Conservation (phyloP, 2,113 vertebrate genomes). For the Hypanus sabinus region DNA sequence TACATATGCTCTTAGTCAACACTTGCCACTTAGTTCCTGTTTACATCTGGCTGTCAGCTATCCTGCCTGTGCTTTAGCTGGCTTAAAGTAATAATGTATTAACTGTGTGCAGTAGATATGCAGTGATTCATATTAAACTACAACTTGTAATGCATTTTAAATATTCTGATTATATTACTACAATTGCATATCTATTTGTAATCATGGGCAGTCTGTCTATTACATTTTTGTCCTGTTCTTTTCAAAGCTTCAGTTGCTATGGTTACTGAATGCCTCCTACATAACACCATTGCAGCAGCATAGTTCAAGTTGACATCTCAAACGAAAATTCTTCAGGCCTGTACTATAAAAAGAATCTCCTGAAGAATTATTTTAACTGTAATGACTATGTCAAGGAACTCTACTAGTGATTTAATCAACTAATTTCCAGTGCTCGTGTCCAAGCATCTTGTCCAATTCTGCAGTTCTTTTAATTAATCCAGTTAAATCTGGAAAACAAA, state of each 20-base stretch:
- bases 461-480: not conserved
- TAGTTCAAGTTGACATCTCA: not conserved
- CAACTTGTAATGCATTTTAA: not conserved
- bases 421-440: not conserved
- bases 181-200: conserved; percentile 14
- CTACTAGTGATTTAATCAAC: not conserved
- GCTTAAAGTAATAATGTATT: too few relatives aligned
- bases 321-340: conserved; percentile 1
- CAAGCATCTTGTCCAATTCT: not conserved
- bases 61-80: not conserved
- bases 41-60: not conserved
- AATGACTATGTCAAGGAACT: not conserved
- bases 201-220: not conserved
- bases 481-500: not conserved
- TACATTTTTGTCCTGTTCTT: not conserved
- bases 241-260: not conserved
- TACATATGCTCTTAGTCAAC: not conserved
- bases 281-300: not conserved
- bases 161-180: not conserved
- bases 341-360: not conserved
- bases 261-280: conserved; percentile 6
- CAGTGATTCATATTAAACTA: not conserved
- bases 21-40: not conserved
- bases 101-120: not conserved
- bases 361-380: not conserved